Evolutionary conservation across 2,888 invertebrate genomes (phyloP), one percentile per base, ranked within the genome.

Genomic region (Micoletzkya japonica): DNA sequence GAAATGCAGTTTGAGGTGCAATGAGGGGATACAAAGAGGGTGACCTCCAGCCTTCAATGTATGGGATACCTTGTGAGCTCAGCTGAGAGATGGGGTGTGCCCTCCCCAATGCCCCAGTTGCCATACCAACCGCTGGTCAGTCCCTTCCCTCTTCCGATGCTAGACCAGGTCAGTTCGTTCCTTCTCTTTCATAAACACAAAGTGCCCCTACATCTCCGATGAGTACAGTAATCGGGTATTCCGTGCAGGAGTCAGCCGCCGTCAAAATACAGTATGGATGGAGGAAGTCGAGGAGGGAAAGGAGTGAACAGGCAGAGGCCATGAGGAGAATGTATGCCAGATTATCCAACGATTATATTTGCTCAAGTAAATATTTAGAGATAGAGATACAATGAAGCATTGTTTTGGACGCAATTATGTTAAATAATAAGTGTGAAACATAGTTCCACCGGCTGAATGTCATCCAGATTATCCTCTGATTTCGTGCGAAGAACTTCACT

Each of bases 281-380:
- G 64, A 66, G 64, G 7, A 66, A 37, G 54, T 52, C 37, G 54
- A 52, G 52, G n/a, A 52, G 64, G 54, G 54, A 66, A 37, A 66
- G 64, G 32, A n/a, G n/a, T 32, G 50, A 34, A 28, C 36, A 6
- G 24, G 37, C 52, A 14, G 52, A 66, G 54, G 28, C 36, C 34
- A 66, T 54, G 52, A 54, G 52, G 54, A 54, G 52, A 52, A 66
- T 66, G 64, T 66, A 36, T 0, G 52, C n/a, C n/a, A n/a, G n/a
- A n/a, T n/a, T n/a, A n/a, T n/a, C n/a, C n/a, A n/a, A n/a, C n/a
- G n/a, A n/a, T n/a, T n/a, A n/a, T n/a, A n/a, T n/a, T n/a, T n/a
- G n/a, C n/a, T n/a, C n/a, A n/a, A n/a, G n/a, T n/a, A n/a, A n/a
- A n/a, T n/a, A n/a, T n/a, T n/a, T n/a, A n/a, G n/a, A n/a, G n/a